Evolutionary conservation across 2,888 invertebrate genomes (phyloP).

Genomic region (Flexamia atlantica): DNA sequence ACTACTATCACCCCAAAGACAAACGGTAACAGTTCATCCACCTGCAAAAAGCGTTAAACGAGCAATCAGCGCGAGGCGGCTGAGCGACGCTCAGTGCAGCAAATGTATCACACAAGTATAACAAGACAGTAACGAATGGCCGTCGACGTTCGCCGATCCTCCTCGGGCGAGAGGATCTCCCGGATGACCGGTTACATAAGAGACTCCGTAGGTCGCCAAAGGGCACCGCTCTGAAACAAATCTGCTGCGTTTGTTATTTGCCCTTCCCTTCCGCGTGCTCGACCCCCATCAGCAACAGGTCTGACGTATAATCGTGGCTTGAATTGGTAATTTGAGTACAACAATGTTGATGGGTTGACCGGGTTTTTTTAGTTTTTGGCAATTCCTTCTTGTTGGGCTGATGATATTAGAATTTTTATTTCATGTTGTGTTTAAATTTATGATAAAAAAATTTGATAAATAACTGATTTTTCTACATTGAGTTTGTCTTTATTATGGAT

Average conservation of each 20-base stretch:
- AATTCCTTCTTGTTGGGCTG: too few relatives aligned
- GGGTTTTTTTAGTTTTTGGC: too few relatives aligned
- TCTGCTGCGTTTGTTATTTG: conserved; percentile 6
- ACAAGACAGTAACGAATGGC: not conserved
- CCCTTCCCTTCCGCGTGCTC: conserved; percentile 12
- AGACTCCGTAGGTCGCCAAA: not conserved
- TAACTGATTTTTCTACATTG: too few relatives aligned
- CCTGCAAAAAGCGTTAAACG: too few relatives aligned
- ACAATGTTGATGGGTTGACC: too few relatives aligned
- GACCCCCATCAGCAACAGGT: not conserved
- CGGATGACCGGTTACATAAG: conserved; percentile 17
- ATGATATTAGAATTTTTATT: too few relatives aligned
- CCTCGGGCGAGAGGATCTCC: not conserved
- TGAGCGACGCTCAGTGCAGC: not conserved
- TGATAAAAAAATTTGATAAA: too few relatives aligned
- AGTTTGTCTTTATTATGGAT: too few relatives aligned
- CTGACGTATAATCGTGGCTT: not conserved
- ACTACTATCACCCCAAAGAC: too few relatives aligned
- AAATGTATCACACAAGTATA: not conserved
- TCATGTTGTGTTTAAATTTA: too few relatives aligned
- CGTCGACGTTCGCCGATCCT: not conserved
- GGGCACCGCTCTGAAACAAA: conserved; percentile 35
- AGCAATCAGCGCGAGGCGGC: too few relatives aligned
- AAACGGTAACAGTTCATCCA: too few relatives aligned
- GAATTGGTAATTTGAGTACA: not conserved